Evolutionary conservation across 1,140 invertebrate genomes (phyloP), one percentile per base, ranked within the genome.

Genomic region (Magallana ariakensis): DNA sequence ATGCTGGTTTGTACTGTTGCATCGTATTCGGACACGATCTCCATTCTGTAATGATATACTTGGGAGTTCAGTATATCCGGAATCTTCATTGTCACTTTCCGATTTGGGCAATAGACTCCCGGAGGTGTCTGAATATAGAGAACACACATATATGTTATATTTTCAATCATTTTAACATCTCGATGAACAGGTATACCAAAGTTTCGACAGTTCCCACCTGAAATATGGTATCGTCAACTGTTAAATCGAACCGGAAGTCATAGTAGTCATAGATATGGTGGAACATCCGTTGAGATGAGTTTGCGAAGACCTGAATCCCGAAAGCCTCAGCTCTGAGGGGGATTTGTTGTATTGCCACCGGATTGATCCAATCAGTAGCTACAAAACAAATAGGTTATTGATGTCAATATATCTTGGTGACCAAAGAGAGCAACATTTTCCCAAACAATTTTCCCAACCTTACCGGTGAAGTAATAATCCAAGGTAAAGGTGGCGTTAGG

Each of bases 391-490:
- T 5, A 62, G 60, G 60, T 16, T 15, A 62, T 15, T 16, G 60
- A 62, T 62, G 5, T 5, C 33, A 46, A 5, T 46, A 46, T 46
- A 46, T 46, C 33, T 46, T 5, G 33, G 5, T 4, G 33, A 46
- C 33, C 33, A 46, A 2, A 2, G 15, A 62, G 60, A 16, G 33
- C 33, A 46, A 46, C 3, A 4, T 8, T 19, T 15, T 62, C 60
- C 19, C 3, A 5, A 3, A 1, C 19, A 19, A 19, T 62, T 16
- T 16, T 5, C 33, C 15, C 19, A 58, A 26, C 15, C 56, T 87
- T 90, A 92, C 90, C 84, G 84, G 91, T 85, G 80, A 92, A 92
- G 55, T 90, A 92, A 81, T 92, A 92, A 88, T 92, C 92, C 8
- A 92, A 82, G 10, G 89, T 90, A 62, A 92, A 92, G 57, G 90